phyloP scores from a whole-genome alignment of 2,888 invertebrate genomes.

The Orthosia gothica region DNA sequence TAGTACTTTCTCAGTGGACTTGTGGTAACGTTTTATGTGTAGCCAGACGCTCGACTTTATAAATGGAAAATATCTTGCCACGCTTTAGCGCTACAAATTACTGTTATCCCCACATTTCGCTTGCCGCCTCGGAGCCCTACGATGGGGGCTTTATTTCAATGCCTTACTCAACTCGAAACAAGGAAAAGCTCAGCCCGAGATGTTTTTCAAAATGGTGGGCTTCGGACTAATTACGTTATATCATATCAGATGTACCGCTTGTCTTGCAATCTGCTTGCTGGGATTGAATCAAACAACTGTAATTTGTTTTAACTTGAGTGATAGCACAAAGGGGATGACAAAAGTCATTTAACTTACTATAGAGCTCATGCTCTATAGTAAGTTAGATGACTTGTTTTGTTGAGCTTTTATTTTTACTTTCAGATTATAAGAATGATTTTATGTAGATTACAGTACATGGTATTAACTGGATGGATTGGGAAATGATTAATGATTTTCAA shows the following conservation, averaged over 20 bases:
- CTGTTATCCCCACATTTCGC: constrained; percentile 42
- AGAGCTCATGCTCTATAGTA: no score
- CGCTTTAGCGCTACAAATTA: constrained; percentile 52
- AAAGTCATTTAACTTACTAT: no score
- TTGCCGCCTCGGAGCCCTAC: constrained; percentile 17
- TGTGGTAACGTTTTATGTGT: constrained; percentile 56
- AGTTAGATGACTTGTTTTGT: constrained; percentile 34
- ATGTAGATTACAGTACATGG: neutral
- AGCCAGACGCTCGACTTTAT: constrained; percentile 25
- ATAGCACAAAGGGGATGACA: neutral
- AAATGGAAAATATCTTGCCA: constrained; percentile 65
- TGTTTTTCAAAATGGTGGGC: constrained; percentile 49
- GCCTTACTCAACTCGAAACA: constrained; percentile 39
- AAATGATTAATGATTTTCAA: no score
- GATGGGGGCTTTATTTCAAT: constrained; percentile 45
- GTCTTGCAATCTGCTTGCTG: constrained; percentile 40
- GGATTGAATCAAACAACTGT: constrained; percentile 29
- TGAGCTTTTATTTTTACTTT: neutral
- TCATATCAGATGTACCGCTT: constrained; percentile 34
- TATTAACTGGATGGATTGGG: no score
- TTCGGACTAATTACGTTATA: constrained; percentile 46
- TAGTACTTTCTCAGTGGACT: constrained; percentile 42
- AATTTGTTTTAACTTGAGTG: constrained; percentile 37
- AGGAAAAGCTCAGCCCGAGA: constrained; percentile 28
- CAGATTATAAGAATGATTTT: neutral